Conservation (phyloP, 2,797 vertebrate genomes). For the Austrolebias charrua region DNA sequence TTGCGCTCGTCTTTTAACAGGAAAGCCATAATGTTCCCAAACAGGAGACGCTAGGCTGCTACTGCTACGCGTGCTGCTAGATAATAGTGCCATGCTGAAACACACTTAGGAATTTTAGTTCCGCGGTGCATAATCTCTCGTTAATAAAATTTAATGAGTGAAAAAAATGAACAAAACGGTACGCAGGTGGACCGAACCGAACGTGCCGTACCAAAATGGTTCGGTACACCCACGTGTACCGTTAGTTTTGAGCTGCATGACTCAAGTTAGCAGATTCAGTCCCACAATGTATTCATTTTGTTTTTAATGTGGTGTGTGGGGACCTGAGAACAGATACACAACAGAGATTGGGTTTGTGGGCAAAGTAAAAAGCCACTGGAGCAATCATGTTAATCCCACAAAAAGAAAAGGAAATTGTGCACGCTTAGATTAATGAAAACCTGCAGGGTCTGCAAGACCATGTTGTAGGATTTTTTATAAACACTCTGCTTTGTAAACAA, state of each 20-base stretch:
- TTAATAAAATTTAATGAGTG: no score
- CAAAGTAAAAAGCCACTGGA: background rate
- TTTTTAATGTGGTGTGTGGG: background rate
- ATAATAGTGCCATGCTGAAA: no score
- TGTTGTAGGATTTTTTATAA: background rate
- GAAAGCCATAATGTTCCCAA: no score
- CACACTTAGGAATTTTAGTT: no score
- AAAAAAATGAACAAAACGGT: no score
- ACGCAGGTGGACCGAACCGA: no score
- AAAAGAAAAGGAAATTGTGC: background rate
- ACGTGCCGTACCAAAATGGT: no score
- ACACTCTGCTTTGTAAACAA: slow-evolving; percentile 2
- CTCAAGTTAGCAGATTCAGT: background rate
- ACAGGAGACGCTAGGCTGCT: no score
- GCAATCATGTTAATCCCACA: background rate
- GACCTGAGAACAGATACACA: background rate
- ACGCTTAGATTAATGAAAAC: background rate
- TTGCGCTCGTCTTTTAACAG: no score
- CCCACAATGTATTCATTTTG: background rate
- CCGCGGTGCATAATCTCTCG: no score
- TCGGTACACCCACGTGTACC: no score
- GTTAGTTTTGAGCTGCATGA: background rate
- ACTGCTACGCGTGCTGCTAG: no score
- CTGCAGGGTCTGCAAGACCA: background rate
- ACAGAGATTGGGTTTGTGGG: background rate